Percentiles rank a stretch among this genome's conserved stretches.
Conservation (phyloP, 92 coral and sea anemone species). For the Umimayanthus chanpuru region DNA sequence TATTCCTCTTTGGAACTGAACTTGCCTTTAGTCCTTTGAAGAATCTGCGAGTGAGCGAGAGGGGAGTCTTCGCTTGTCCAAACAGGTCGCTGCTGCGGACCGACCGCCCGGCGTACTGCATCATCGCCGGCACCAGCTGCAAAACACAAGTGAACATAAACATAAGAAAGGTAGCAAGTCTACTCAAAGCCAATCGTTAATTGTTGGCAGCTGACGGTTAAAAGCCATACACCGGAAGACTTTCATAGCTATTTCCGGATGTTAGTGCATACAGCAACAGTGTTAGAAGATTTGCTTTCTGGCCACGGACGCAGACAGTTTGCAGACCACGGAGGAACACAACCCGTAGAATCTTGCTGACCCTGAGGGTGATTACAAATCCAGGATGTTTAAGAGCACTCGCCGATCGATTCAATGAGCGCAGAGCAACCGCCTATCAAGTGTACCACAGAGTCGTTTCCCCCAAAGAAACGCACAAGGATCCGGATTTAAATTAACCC, state of each 20-base stretch:
- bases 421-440: constrained; percentile 41
- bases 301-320: background rate
- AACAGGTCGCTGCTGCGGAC: constrained; percentile 92
- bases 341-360: constrained; percentile 43
- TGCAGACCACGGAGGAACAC: constrained; percentile 38
- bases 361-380: constrained; percentile 55
- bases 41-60: constrained; percentile 89
- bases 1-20: background rate
- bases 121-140: constrained; percentile 83
- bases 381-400: constrained; percentile 51
- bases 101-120: constrained; percentile 90
- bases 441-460: constrained; percentile 1
- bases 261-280: background rate
- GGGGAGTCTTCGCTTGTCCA: constrained; percentile 93
- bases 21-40: constrained; percentile 94
- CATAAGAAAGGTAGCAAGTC: too few relatives aligned
- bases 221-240: background rate
- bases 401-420: constrained; percentile 55
- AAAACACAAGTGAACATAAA: background rate
- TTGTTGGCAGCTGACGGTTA: background rate
- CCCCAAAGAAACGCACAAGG: too few relatives aligned
- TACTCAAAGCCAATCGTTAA: too few relatives aligned
- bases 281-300: background rate
- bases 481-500: too few relatives aligned
- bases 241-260: background rate